Evolutionary conservation across 2,113 vertebrate genomes (phyloP), one percentile per base, ranked within the genome.

Genomic region (Pseudolaguvia tuberculata): DNA sequence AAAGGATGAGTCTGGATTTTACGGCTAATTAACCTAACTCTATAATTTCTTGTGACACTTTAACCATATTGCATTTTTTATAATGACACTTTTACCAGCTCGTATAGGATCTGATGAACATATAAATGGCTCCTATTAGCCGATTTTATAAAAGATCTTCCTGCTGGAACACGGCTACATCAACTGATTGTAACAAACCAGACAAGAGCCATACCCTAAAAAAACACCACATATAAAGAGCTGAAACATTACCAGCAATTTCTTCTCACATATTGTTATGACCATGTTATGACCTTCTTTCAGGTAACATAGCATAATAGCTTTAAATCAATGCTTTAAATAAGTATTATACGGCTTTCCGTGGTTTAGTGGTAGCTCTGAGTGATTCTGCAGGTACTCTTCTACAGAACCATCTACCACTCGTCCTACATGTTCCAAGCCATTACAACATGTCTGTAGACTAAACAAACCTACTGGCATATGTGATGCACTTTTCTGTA

Each of bases 401-500:
- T n/a, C 6, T 51, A 12, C 42, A 31, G 25, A 47, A 15, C 31
- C 51, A 31, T 1, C 25, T 27, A 5, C 39, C 47, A 45, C 6
- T 42, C 11, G 10, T 59, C 4, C 21, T 39, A 35, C 21, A 25
- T 6, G 20, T 52, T 73, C 20, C 59, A 65, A 13, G 11, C 15
- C 7, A 2, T 75, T 14, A 65, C 35, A 35, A 18, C 50, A 20
- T 55, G n/a, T 31, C 59, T 66, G 52, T 20, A 56, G 50, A 65
- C 48, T 51, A 11, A 51, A 51, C 31, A 11, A 51, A 51, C 31
- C 14, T 9, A 31, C 21, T 52, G 35, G 52, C 45, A 63, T 20
- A 27, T 39, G 14, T 53, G 15, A 27, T 48, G 39, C 39, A 42
- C 10, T 68, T 48, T 18, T 23, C 21, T 70, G 59, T 75, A 75